Evolutionary conservation across 2,113 vertebrate genomes (phyloP), one percentile per base, ranked within the genome.

Genomic region (Eptesicus fuscus): DNA sequence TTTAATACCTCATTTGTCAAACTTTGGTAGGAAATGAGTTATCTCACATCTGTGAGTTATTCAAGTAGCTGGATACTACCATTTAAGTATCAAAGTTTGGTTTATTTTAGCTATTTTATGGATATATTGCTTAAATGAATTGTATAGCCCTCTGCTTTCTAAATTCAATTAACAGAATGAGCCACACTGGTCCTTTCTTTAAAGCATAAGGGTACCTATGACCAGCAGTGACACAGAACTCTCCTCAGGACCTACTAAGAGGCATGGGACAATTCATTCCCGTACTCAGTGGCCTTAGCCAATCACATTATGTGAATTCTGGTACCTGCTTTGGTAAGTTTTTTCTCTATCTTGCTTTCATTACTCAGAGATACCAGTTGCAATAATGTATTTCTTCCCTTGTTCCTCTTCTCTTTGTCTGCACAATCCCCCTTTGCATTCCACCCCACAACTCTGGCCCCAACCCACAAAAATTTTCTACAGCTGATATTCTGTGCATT

Each of bases 41-140:
- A 28, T 77, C 93, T 83, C 76, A 84, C 44, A 61, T 93, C 51
- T 63, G 70, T 83, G 51, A 94, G 35, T 42, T 83, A 80, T 95
- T 93, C 76, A 92, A 30, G 51, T 83, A 71, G 20, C 59, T 80
- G 35, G n/a, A 70, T 90, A 37, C 22, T 94, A 74, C 10, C 9
- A n/a, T 86, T 90, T 84, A 88, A 83, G 42, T 86, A 88, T n/a
- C 49, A 78, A 96, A 79, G n/a, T 59, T 77, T 91, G n/a, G 14
- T 71, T 91, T 94, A 71, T 53, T 93, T 71, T 92, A 90, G 63
- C 51, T 59, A 32, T 95, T 83, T 95, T 67, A 76, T 82, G 80
- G n/a, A 22, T 51, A 53, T 40, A 47, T 83, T 86, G 16, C 10
- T 92, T 67, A 70, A 74, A 42, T 86, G 37, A 93, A 74, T 40